A percentile compares a stretch with the other conserved stretches of the same genome.
These are phyloP conservation scores for Aelia acuminata DNA, from an alignment of 2,888 invertebrate genomes.

Conservation along the genomic window DNA sequence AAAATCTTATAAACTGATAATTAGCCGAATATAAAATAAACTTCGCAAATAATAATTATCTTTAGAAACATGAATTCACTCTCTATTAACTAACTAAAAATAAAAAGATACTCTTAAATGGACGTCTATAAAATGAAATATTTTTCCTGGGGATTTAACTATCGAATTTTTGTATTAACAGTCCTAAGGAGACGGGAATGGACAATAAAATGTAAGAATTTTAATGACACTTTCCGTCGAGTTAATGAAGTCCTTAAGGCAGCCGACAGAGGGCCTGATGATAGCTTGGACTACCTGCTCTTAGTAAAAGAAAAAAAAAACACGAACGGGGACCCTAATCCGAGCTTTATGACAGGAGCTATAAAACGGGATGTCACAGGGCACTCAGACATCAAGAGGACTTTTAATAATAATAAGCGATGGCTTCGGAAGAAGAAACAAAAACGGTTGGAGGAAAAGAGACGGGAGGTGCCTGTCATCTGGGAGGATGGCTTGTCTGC, in stretches of 20 bases:
- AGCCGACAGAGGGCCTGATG: constrained; percentile 33
- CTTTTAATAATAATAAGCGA: constrained; percentile 58
- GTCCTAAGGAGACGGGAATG: neutral
- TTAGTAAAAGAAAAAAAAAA: neutral
- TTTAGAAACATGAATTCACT: too few species aligned
- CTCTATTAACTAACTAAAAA: too few species aligned
- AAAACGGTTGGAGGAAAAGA: constrained; percentile 9
- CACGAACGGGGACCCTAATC: neutral
- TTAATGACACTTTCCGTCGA: neutral
- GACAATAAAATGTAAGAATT: constrained; percentile 21
- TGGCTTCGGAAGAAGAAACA: constrained; percentile 2
- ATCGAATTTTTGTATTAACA: neutral
- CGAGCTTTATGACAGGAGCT: constrained; percentile 51
- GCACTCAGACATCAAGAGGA: neutral
- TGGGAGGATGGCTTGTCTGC: neutral
- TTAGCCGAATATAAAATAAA: too few species aligned
- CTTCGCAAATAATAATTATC: too few species aligned
- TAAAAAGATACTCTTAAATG: neutral
- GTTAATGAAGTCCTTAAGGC: constrained; percentile 23
- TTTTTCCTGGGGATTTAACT: neutral
- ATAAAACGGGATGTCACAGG: constrained; percentile 53
- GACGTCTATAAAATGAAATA: neutral
- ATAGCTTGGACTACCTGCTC: constrained; percentile 28
- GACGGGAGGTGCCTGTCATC: constrained; percentile 6
- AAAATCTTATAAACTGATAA: too few species aligned